Evolutionary conservation across 2,797 vertebrate species (phyloP).

Genomic region (Dipus sagitta): DNA sequence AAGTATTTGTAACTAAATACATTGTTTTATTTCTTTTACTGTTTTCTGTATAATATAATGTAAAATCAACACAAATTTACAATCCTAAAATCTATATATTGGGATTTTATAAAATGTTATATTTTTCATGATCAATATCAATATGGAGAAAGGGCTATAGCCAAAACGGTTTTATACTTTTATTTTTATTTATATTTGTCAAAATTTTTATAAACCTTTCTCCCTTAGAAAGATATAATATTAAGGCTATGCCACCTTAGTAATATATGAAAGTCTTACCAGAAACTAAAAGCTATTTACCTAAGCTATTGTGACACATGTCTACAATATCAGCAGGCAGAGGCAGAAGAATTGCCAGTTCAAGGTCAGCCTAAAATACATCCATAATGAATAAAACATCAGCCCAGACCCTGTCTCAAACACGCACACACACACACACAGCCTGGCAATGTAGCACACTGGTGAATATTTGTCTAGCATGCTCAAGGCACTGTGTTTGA

Average conservation of each 20-base stretch:
- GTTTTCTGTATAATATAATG: background rate
- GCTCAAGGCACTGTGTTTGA: background rate
- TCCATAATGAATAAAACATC: background rate
- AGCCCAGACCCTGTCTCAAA: background rate
- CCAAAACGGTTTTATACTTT: background rate
- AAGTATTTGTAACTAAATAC: constrained; percentile 31
- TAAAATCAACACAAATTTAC: background rate
- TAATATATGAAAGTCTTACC: background rate
- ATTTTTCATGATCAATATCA: constrained; percentile 12
- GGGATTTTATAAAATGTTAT: background rate
- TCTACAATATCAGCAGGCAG: background rate
- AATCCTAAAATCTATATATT: constrained; percentile 20
- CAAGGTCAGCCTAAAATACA: background rate
- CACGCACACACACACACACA: too few species aligned
- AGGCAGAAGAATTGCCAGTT: background rate
- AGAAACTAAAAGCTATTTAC: background rate
- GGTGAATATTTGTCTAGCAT: background rate
- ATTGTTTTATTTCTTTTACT: constrained; percentile 10
- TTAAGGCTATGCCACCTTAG: background rate
- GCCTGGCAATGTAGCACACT: background rate
- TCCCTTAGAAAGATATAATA: background rate
- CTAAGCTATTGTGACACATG: background rate
- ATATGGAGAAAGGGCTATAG: background rate
- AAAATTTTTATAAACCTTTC: constrained; percentile 35
- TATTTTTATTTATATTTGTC: too few species aligned